These are phyloP conservation scores for Nesoenas mayeri DNA, from an alignment of 2,113 vertebrate genomes.

Conservation along the genomic window DNA sequence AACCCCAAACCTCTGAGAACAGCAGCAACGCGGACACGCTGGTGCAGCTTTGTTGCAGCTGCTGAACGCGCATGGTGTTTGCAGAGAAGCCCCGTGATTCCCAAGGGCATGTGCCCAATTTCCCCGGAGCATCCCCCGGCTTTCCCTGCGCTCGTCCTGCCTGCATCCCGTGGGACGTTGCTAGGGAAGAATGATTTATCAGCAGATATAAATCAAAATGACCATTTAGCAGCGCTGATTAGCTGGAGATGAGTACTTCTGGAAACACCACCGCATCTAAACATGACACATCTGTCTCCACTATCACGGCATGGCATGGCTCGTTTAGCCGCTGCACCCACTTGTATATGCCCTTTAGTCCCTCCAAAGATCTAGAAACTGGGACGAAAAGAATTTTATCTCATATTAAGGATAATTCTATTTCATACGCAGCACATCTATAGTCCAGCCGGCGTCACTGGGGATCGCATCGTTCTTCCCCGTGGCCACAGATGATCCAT, in stretches of 20 bases:
- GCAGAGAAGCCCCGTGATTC: rapidly evolving
- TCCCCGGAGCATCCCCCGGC: rapidly evolving
- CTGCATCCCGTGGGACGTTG: rapidly evolving
- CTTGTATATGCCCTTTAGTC: neutral
- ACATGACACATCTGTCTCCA: neutral
- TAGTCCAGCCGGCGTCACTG: rapidly evolving
- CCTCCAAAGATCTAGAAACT: neutral
- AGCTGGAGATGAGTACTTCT: neutral
- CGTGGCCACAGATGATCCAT: rapidly evolving
- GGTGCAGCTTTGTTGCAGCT: rapidly evolving
- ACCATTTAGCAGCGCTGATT: neutral
- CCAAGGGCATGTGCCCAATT: rapidly evolving
- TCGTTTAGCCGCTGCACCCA: neutral
- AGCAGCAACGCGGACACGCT: rapidly evolving
- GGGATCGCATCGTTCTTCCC: rapidly evolving
- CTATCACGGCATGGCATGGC: rapidly evolving
- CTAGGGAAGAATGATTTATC: neutral
- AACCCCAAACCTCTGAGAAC: rapidly evolving
- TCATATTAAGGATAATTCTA: neutral
- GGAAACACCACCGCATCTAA: neutral
- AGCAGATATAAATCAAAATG: neutral
- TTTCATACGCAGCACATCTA: neutral
- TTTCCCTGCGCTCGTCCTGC: neutral
- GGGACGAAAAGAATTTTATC: neutral
- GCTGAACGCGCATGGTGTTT: rapidly evolving